Conservation (phyloP, 2,888 invertebrate genomes). For the Drosophila prostipennis region DNA sequence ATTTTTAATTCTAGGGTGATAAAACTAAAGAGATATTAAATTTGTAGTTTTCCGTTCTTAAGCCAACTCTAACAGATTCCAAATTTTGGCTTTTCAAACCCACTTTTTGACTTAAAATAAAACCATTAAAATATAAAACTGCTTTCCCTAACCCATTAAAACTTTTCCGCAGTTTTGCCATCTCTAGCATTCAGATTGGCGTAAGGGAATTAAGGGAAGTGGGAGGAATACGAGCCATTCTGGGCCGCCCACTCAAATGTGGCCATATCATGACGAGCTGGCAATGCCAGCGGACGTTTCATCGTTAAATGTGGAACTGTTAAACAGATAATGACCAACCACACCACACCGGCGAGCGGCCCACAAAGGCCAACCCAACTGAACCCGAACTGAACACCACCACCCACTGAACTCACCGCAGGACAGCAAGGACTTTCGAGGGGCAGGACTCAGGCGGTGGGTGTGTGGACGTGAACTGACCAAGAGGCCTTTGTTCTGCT, state of each 20-base stretch:
- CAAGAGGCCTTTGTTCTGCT: conserved; percentile 47
- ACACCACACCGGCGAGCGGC: conserved; percentile 28
- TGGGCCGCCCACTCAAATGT: conserved; percentile 42
- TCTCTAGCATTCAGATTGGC: conserved; percentile 21
- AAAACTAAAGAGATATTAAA: too few species aligned
- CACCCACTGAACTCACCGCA: conserved; percentile 18
- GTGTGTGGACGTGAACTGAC: conserved; percentile 20
- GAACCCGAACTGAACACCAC: not conserved
- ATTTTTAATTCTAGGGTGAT: too few species aligned
- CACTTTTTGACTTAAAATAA: not conserved
- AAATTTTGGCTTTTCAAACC: too few species aligned
- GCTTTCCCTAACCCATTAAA: not conserved
- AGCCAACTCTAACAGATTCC: too few species aligned
- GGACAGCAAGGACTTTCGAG: conserved; percentile 22
- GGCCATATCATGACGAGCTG: conserved; percentile 61
- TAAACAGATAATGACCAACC: conserved; percentile 80
- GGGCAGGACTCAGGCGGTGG: conserved; percentile 9
- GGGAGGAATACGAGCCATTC: conserved; percentile 18
- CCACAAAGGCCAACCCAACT: conserved; percentile 2
- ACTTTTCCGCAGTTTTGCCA: not conserved
- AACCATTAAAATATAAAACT: not conserved
- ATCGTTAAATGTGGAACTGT: conserved; percentile 78
- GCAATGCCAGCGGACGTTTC: conserved; percentile 41
- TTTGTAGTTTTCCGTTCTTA: too few species aligned
- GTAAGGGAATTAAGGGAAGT: conserved; percentile 5